Evolutionary conservation across 2,797 vertebrate species (phyloP).

Genomic region (Fratercula arctica): DNA sequence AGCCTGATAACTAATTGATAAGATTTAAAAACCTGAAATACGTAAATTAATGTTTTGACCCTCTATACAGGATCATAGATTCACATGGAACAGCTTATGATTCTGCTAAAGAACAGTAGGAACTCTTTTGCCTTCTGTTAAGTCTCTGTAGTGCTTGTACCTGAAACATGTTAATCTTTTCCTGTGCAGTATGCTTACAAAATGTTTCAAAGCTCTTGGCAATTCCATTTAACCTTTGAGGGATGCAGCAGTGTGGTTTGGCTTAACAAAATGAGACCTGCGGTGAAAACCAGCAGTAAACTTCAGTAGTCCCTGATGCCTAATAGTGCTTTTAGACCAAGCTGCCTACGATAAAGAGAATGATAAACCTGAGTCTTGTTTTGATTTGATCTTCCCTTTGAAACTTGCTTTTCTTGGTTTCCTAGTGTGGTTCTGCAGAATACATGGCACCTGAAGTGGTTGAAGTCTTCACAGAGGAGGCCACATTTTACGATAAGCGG

Average conservation of each 20-base stretch:
- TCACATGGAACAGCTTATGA: background rate
- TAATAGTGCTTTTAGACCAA: background rate
- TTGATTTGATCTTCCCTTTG: background rate
- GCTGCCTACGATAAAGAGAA: background rate
- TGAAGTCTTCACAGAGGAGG: slow-evolving; percentile 84
- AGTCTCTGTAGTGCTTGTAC: background rate
- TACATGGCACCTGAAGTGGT: slow-evolving; percentile 86
- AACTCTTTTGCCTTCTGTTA: background rate
- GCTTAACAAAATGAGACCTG: background rate
- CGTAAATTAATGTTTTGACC: background rate
- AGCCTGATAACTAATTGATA: background rate
- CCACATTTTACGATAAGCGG: slow-evolving; percentile 83
- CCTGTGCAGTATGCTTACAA: background rate
- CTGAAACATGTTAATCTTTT: background rate
- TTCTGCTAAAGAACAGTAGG: background rate
- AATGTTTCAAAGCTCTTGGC: background rate
- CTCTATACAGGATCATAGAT: background rate
- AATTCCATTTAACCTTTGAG: background rate
- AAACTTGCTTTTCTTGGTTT: background rate
- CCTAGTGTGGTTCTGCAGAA: slow-evolving; percentile 82
- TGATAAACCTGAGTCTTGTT: background rate
- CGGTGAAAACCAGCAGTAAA: background rate
- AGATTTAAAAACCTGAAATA: background rate
- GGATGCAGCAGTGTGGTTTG: background rate
- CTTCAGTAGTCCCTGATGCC: background rate